A percentile compares a stretch with the other conserved stretches of the same genome.
Evolutionary conservation across 2,797 vertebrate genomes (phyloP).

Genomic region (Danio choprae): DNA sequence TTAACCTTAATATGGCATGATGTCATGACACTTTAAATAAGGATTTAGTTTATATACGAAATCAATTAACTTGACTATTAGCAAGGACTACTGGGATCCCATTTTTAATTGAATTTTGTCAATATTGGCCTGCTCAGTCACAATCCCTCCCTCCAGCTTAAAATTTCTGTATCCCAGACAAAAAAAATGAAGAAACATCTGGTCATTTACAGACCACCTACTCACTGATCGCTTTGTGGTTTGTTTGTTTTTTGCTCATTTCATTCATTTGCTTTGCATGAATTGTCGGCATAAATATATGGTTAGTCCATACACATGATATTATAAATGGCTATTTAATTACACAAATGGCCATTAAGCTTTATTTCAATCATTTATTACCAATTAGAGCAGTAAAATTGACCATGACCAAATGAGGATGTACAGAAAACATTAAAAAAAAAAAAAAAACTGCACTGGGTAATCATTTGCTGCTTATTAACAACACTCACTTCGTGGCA

Average conservation of each 20-base stretch:
- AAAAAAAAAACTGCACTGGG: background rate
- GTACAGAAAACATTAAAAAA: conserved; percentile 12
- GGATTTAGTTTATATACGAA: background rate
- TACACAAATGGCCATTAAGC: background rate
- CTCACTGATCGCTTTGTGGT: background rate
- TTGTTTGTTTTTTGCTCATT: no score
- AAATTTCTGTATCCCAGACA: no score
- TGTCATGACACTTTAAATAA: background rate
- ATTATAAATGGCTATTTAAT: background rate
- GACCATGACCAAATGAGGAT: background rate
- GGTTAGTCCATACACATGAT: background rate
- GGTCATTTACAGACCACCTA: background rate
- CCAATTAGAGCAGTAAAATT: conserved; percentile 22
- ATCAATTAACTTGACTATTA: background rate
- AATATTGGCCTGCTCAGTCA: no score
- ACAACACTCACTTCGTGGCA: conserved; percentile 4
- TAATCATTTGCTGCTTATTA: conserved; percentile 4
- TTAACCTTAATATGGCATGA: no score
- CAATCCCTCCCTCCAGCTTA: no score
- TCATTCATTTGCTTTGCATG: background rate
- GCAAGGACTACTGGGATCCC: no score
- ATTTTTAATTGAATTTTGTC: no score
- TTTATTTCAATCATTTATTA: background rate
- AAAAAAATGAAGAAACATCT: background rate
- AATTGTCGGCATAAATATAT: background rate